phyloP scores from a whole-genome alignment of 2,888 invertebrate species.

The Acronicta psi region DNA sequence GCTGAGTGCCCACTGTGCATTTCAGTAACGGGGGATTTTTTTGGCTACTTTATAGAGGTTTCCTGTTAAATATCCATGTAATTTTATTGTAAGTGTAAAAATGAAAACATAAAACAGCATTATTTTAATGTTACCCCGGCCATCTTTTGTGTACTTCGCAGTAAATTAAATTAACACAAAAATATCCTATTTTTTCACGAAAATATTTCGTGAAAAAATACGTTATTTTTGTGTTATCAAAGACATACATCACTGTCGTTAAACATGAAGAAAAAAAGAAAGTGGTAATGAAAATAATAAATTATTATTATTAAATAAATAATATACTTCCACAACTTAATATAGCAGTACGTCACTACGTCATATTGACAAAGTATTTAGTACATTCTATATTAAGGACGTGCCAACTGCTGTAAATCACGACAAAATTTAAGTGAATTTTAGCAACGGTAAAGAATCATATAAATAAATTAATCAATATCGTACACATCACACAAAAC shows the following conservation, averaged over 20 bases:
- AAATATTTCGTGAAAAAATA: too few relatives aligned
- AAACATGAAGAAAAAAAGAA: too few relatives aligned
- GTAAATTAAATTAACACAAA: too few relatives aligned
- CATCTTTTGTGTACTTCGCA: too few relatives aligned
- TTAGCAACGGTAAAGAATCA: constrained; percentile 25
- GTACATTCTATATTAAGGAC: constrained; percentile 14
- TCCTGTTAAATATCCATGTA: constrained; percentile 17
- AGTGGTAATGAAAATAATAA: too few relatives aligned
- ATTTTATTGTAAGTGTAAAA: constrained; percentile 6
- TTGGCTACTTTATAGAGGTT: constrained; percentile 28
- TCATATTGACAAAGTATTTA: background rate
- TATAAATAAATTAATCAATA: constrained; percentile 36
- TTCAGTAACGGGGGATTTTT: constrained; percentile 36
- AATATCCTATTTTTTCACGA: too few relatives aligned
- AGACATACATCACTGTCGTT: too few relatives aligned
- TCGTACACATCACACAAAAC: constrained; percentile 29
- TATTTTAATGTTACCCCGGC: too few relatives aligned
- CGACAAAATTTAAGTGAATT: constrained; percentile 32
- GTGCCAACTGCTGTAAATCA: constrained; percentile 29
- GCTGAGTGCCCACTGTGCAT: constrained; percentile 54
- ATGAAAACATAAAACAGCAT: background rate
- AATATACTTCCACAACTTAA: background rate
- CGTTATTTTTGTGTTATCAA: too few relatives aligned
- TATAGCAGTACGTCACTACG: background rate
- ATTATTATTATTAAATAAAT: too few relatives aligned